Evolutionary conservation across 2,888 invertebrate genomes (phyloP).

Genomic region (Harpalus rubripes): DNA sequence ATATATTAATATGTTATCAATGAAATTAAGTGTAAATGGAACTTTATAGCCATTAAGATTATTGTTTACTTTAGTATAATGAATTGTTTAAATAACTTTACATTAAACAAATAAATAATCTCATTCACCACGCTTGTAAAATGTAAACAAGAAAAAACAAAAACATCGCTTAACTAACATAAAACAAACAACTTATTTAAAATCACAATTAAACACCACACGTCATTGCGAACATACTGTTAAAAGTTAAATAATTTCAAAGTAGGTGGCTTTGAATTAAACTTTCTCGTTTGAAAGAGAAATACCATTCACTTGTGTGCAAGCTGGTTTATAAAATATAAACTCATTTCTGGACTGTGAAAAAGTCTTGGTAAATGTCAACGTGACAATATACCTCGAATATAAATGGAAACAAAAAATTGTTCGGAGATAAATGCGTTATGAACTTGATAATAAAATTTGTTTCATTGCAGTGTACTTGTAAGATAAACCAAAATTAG

Average conservation of each 20-base stretch:
- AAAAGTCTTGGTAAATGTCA: slow-evolving; percentile 34
- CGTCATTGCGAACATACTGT: not conserved
- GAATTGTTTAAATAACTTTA: slow-evolving; percentile 17
- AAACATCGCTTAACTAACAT: not conserved
- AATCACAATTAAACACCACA: slow-evolving; percentile 27
- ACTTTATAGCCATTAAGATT: slow-evolving; percentile 12
- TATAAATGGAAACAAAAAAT: slow-evolving; percentile 9
- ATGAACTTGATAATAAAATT: slow-evolving; percentile 6
- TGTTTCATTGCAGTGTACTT: slow-evolving; percentile 10
- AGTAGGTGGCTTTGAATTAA: slow-evolving; percentile 20
- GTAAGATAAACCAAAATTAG: not conserved
- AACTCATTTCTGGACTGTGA: slow-evolving; percentile 2
- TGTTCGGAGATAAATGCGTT: not conserved
- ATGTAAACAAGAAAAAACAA: slow-evolving; percentile 9
- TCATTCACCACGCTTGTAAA: not conserved
- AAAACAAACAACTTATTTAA: not conserved
- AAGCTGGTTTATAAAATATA: slow-evolving; percentile 9
- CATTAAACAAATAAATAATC: slow-evolving; percentile 14
- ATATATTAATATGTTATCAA: not conserved
- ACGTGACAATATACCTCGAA: slow-evolving; percentile 5
- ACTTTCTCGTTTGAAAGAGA: slow-evolving; percentile 40
- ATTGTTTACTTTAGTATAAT: slow-evolving; percentile 11
- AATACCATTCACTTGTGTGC: slow-evolving; percentile 26
- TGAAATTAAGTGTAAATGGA: slow-evolving; percentile 11
- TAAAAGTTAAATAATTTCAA: slow-evolving; percentile 44